Evolutionary conservation across 2,888 invertebrate genomes (phyloP), one percentile per base, ranked within the genome.

Genomic region (Autographa gamma): DNA sequence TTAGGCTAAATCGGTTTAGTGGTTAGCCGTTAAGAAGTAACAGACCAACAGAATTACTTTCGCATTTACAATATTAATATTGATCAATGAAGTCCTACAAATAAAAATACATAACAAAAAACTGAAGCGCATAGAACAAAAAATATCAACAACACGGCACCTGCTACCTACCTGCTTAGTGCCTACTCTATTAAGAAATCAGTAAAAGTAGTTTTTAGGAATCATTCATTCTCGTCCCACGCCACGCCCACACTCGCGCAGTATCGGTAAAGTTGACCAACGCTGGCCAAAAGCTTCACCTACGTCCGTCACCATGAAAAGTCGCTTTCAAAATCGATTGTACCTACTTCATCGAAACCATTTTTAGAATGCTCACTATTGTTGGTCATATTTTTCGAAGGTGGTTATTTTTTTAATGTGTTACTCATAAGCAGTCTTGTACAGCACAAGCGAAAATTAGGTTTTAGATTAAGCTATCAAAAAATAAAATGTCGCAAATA

Each of bases 271-370:
- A 86, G 86, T 92, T 94, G 95, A 92, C 95, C 95, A 94, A 90
- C 69, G 76, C 89, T 89, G 88, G 82, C 93, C 94, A 93, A 93
- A 94, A 91, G 81, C 74, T 70, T 89, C 90, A 88, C 94, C 93
- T 90, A 93, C 93, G 82, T 84, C 58, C 66, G 64, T 70, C 62
- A 72, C 65, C 74, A 69, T 73, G 75, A 68, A 73, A 63, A 74
- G 32, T 77, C 60, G 71, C 71, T 75, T 80, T 76, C 75, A 79
- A 69, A 78, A 77, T 78, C 73, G 73, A 74, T 76, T 79, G 48
- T 60, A 38, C 69, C 25, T 41, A 48, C 16, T 60, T 64, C 60
- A 70, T 38, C 13, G n/a, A 34, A 0, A 25, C 52, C 54, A 56
- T 71, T 73, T 61, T 58, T 34, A 60, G 41, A 52, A 70, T 70